A percentile compares a stretch with the other conserved stretches of the same genome.
Evolutionary conservation across 2,797 vertebrate species (phyloP).

Genomic region (Ctenopoma kingsleyae): DNA sequence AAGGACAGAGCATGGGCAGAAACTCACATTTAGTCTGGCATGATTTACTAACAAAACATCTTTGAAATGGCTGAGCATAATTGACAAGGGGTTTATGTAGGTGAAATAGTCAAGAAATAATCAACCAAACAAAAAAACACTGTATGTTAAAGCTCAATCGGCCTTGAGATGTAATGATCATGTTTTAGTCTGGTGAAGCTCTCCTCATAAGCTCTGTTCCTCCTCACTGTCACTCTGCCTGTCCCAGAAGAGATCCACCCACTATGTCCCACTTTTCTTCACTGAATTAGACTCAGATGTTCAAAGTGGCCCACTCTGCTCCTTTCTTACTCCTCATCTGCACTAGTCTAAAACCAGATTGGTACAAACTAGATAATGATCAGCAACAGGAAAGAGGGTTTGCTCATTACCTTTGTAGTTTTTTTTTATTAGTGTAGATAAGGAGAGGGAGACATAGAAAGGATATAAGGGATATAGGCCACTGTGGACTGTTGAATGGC

Average conservation of each 20-base stretch:
- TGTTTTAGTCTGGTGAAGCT: conserved; percentile 70
- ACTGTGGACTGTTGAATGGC: conserved; percentile 74
- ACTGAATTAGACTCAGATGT: conserved; percentile 70
- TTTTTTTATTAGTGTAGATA: conserved; percentile 63
- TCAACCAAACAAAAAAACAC: background rate
- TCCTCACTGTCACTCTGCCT: conserved; percentile 81
- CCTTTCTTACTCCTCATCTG: conserved; percentile 81
- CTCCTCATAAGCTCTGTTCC: conserved; percentile 75
- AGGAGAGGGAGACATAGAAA: conserved; percentile 73
- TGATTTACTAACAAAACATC: conserved; percentile 64
- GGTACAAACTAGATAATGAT: conserved; percentile 42
- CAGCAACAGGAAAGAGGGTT: conserved; percentile 26
- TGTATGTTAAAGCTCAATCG: conserved; percentile 18
- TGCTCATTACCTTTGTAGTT: conserved; percentile 28
- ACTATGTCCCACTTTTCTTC: conserved; percentile 78
- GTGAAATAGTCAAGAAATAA: conserved; percentile 1
- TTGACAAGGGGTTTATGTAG: conserved; percentile 10
- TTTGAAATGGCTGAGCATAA: conserved; percentile 32
- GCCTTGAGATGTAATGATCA: conserved; percentile 71
- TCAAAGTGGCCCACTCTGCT: conserved; percentile 78
- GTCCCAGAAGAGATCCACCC: conserved; percentile 81
- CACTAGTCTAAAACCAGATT: conserved; percentile 57
- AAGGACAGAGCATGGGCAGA: conserved; percentile 77
- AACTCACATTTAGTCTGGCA: conserved; percentile 64
- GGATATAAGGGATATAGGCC: conserved; percentile 67